These are phyloP conservation scores for Brachypodius melanocephalos DNA, from an alignment of 2,113 vertebrate species.

Conservation along the genomic window DNA sequence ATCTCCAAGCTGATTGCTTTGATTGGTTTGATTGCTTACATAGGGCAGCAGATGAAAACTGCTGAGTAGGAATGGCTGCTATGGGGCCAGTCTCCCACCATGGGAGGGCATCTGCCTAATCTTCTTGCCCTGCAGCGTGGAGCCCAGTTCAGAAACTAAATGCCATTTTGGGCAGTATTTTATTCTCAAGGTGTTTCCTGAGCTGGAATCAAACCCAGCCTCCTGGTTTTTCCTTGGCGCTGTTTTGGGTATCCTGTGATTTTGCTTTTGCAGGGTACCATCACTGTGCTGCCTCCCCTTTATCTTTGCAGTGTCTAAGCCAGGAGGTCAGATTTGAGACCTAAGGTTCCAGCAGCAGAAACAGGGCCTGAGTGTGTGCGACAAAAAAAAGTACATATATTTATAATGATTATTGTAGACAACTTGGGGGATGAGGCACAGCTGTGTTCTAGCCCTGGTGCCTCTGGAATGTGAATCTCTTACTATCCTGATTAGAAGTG, in stretches of 20 bases:
- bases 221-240: background rate
- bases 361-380: background rate
- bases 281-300: fast-evolving
- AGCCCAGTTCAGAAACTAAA: background rate
- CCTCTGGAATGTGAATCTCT: background rate
- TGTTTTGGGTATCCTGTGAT: background rate
- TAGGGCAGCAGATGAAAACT: background rate
- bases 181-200: background rate
- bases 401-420: background rate
- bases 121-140: background rate
- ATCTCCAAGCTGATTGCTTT: background rate
- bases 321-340: background rate
- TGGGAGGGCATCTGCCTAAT: background rate
- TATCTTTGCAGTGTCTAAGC: background rate
- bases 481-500: fast-evolving
- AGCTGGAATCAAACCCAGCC: background rate
- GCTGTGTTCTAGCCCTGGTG: background rate
- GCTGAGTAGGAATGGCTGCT: background rate
- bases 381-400: background rate
- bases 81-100: background rate
- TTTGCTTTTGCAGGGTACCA: background rate
- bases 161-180: background rate
- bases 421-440: background rate
- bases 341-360: background rate
- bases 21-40: background rate